Evolutionary conservation across 2,888 invertebrate genomes (phyloP).

Genomic region (Acleris emargana): DNA sequence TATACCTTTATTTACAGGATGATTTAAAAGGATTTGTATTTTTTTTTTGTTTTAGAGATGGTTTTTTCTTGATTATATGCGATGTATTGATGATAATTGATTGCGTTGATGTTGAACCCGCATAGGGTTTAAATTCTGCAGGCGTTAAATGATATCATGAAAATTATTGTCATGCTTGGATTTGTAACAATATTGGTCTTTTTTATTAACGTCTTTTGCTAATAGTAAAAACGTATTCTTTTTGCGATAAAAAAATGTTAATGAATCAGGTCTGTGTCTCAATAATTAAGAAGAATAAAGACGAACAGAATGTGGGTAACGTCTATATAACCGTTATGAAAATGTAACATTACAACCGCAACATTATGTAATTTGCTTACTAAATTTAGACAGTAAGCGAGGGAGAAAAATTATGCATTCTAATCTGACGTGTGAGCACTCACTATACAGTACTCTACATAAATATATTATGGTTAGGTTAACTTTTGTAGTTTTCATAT

Average conservation of each 20-base stretch:
- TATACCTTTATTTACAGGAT: conserved; percentile 45
- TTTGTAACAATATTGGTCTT: too few relatives aligned
- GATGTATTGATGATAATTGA: too few relatives aligned
- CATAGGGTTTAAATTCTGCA: not conserved
- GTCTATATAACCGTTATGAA: conserved; percentile 23
- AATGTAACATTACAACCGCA: conserved; percentile 16
- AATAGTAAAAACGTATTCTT: too few relatives aligned
- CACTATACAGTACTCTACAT: too few relatives aligned
- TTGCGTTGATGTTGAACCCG: too few relatives aligned
- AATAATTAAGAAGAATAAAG: not conserved
- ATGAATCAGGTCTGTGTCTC: too few relatives aligned
- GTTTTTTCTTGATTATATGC: too few relatives aligned
- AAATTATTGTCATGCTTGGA: too few relatives aligned
- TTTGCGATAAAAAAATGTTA: too few relatives aligned
- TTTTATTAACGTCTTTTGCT: too few relatives aligned
- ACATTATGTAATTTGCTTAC: conserved; percentile 22
- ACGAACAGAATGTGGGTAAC: conserved; percentile 16
- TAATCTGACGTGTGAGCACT: conserved; percentile 1
- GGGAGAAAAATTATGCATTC: conserved; percentile 9
- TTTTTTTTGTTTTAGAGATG: too few relatives aligned
- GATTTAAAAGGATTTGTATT: not conserved
- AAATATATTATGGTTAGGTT: not conserved
- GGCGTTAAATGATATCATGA: not conserved
- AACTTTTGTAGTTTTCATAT: conserved; percentile 3
- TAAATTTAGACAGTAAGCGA: not conserved